Evolutionary conservation across 2,113 vertebrate species (phyloP).

Genomic region (Anarhynchus alexandrinus): DNA sequence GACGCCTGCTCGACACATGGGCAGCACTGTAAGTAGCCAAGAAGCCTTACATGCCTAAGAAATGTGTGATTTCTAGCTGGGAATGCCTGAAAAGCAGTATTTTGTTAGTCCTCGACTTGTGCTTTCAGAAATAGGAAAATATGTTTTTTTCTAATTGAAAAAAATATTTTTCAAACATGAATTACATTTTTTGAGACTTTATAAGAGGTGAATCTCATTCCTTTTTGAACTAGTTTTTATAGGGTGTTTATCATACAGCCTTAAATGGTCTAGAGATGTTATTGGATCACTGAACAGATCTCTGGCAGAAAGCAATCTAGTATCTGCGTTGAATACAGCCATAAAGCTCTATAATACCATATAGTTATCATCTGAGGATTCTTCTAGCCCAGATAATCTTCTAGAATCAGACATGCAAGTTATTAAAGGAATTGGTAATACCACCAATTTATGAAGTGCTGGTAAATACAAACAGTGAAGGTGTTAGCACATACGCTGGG

Average conservation of each 20-base stretch:
- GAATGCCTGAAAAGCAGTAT: neutral
- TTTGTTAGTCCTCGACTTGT: neutral
- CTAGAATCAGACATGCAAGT: neutral
- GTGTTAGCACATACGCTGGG: neutral
- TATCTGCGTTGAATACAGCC: neutral
- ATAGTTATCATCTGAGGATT: neutral
- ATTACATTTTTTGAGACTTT: neutral
- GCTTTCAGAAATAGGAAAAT: neutral
- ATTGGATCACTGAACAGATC: neutral
- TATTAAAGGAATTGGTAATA: neutral
- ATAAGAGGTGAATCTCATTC: neutral
- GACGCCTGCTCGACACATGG: fast-evolving
- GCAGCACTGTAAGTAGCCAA: neutral
- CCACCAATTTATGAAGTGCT: neutral
- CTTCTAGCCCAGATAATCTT: neutral
- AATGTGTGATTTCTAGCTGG: neutral
- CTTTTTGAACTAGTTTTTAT: neutral
- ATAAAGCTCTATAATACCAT: neutral
- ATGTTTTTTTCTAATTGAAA: neutral
- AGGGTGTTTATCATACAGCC: neutral
- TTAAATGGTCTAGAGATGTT: neutral
- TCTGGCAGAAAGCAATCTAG: neutral
- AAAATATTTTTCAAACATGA: neutral
- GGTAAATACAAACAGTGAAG: neutral
- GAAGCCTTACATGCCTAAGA: neutral